Evolutionary conservation across 2,888 invertebrate species (phyloP).

Genomic region (Synergus japonicus): DNA sequence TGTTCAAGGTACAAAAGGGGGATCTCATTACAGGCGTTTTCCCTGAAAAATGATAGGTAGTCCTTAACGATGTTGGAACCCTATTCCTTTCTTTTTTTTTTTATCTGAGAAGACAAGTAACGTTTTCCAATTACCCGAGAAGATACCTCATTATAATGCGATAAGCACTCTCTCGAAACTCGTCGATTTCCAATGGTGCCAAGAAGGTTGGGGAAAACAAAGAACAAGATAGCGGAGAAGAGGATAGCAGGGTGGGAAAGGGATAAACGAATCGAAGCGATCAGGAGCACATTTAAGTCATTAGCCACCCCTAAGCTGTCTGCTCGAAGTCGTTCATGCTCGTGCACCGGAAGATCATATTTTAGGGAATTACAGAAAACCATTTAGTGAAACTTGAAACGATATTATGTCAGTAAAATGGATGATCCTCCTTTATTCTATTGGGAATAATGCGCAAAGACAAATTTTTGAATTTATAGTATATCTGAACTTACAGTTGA

Average conservation of each 20-base stretch:
- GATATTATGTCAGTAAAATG: conserved; percentile 7
- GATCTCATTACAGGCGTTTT: neutral
- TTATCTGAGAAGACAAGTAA: conserved; percentile 33
- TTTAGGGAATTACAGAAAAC: conserved; percentile 38
- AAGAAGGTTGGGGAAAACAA: conserved; percentile 30
- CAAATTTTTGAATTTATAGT: conserved; percentile 21
- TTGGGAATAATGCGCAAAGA: neutral
- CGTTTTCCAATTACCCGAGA: conserved; percentile 50
- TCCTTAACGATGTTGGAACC: conserved; percentile 18
- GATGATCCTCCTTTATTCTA: conserved; percentile 2
- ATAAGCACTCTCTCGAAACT: conserved; percentile 51
- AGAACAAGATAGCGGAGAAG: conserved; percentile 50
- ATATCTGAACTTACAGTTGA: too few species aligned
- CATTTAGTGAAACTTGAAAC: conserved; percentile 33
- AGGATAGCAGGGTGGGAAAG: conserved; percentile 45
- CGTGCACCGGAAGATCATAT: conserved; percentile 20
- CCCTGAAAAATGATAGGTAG: conserved; percentile 15
- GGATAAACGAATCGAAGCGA: conserved; percentile 51
- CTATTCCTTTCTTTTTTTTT: neutral
- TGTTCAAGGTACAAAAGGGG: neutral
- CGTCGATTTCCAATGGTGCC: conserved; percentile 45
- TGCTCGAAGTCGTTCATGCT: conserved; percentile 26
- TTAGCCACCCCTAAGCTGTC: conserved; percentile 39
- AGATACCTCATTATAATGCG: conserved; percentile 59
- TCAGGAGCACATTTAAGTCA: conserved; percentile 44